A percentile compares a stretch with the other conserved stretches of the same genome.
phyloP scores from a whole-genome alignment of 1,140 invertebrate genomes.

The Heliconius congener region DNA sequence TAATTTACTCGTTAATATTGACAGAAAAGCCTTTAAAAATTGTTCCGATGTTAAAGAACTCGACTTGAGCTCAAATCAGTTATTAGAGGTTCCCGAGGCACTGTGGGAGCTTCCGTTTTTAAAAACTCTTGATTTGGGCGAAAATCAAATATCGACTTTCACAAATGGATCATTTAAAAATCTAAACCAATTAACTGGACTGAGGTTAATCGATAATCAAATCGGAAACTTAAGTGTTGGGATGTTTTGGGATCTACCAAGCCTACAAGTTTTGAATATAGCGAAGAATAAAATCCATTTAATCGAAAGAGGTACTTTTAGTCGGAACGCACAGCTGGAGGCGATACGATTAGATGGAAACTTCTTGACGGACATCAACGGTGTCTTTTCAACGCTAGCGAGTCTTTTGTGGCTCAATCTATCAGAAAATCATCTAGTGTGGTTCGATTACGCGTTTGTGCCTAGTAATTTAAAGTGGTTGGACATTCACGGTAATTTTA shows the following conservation, averaged over 20 bases:
- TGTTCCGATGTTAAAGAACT: conserved; percentile 95
- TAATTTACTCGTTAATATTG: conserved; percentile 90
- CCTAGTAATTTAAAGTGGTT: conserved; percentile 94
- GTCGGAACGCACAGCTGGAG: conserved; percentile 89
- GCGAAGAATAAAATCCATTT: conserved; percentile 93
- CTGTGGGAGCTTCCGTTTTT: conserved; percentile 90
- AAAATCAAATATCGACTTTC: conserved; percentile 91
- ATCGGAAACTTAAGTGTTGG: conserved; percentile 91
- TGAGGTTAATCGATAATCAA: conserved; percentile 92
- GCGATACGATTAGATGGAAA: conserved; percentile 93
- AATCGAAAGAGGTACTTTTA: conserved; percentile 91
- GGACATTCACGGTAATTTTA: conserved; percentile 93
- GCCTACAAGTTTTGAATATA: conserved; percentile 91
- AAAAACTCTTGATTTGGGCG: conserved; percentile 92
- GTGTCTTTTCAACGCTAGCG: conserved; percentile 90
- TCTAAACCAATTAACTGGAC: conserved; percentile 90
- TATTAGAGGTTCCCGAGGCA: conserved; percentile 90
- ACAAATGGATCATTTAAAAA: conserved; percentile 92
- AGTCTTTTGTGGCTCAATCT: conserved; percentile 93
- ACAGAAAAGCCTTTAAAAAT: conserved; percentile 93
- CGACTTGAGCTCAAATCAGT: conserved; percentile 92
- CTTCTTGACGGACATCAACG: conserved; percentile 92
- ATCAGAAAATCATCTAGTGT: conserved; percentile 94
- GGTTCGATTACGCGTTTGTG: conserved; percentile 95
- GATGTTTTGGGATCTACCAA: conserved; percentile 92